A percentile compares a stretch with the other conserved stretches of the same genome.
phyloP scores from a whole-genome alignment of 2,797 vertebrate species.

The Xiphorhynchus erythropygius region DNA sequence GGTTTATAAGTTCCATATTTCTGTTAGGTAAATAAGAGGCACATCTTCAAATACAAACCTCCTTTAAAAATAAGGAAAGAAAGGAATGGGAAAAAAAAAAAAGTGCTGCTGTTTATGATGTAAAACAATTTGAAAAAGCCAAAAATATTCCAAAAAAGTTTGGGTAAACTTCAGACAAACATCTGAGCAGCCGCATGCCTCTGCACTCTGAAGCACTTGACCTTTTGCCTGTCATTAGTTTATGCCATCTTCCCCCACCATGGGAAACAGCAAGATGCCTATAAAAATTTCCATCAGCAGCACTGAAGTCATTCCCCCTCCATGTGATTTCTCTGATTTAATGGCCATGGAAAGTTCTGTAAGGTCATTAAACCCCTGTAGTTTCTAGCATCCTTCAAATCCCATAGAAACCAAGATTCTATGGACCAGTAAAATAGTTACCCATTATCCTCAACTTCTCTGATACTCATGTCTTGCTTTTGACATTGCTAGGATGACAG shows the following conservation, averaged over 20 bases:
- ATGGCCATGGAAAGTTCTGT: background rate
- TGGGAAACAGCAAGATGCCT: background rate
- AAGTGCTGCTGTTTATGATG: background rate
- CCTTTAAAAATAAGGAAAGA: no score
- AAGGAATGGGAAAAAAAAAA: no score
- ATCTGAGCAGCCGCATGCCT: background rate
- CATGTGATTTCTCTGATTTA: constrained; percentile 19
- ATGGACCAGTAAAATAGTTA: background rate
- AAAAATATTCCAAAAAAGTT: background rate
- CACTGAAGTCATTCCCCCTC: background rate
- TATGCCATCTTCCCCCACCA: background rate
- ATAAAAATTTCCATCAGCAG: constrained; percentile 9
- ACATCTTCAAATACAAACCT: background rate
- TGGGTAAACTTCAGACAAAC: background rate
- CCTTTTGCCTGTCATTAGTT: constrained; percentile 1
- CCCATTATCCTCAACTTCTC: background rate
- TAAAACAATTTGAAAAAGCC: background rate
- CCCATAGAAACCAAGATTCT: background rate
- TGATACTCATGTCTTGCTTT: background rate
- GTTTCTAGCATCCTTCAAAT: constrained; percentile 11
- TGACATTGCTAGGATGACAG: constrained; percentile 3
- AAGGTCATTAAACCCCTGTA: constrained; percentile 20
- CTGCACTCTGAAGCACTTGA: background rate
- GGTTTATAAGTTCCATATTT: background rate
- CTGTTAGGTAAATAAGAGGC: background rate